phyloP scores from a whole-genome alignment of 2,888 invertebrate species.

The Chrysomela aeneicollis region DNA sequence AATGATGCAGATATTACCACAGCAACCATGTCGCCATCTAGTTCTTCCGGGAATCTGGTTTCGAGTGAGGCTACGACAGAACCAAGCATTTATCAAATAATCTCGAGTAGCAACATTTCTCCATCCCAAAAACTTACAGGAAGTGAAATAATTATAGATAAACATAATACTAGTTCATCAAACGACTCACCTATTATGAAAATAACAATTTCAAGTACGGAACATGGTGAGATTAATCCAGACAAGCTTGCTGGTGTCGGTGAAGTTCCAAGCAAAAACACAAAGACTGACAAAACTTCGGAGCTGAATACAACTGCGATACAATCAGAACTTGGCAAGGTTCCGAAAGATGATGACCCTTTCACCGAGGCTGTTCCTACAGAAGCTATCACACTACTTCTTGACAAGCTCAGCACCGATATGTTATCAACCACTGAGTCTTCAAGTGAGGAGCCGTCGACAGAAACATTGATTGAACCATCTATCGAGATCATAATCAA shows the following conservation, averaged over 20 bases:
- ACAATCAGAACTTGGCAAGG: slow-evolving; percentile 10
- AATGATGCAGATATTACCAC: not conserved
- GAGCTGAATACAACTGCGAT: slow-evolving; percentile 14
- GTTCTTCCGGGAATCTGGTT: not conserved
- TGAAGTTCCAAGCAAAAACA: slow-evolving; percentile 24
- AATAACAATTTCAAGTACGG: slow-evolving; percentile 23
- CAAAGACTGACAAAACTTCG: slow-evolving; percentile 26
- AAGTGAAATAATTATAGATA: not conserved
- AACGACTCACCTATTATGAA: slow-evolving; percentile 5
- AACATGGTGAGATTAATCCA: slow-evolving; percentile 3
- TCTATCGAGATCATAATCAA: slow-evolving; percentile 30
- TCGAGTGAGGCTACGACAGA: not conserved
- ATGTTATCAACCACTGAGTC: not conserved
- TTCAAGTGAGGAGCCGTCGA: not conserved
- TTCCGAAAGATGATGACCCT: not conserved
- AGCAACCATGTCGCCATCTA: not conserved
- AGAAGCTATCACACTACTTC: not conserved
- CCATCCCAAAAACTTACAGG: not conserved
- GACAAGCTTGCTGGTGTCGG: not conserved
- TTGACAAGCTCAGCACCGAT: not conserved
- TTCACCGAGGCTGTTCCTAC: not conserved
- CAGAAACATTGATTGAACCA: slow-evolving; percentile 21
- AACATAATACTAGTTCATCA: not conserved
- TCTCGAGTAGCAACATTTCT: not conserved
- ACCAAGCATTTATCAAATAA: not conserved